Conservation (phyloP, 2,888 invertebrate genomes). For the Meandrusa payeni region DNA sequence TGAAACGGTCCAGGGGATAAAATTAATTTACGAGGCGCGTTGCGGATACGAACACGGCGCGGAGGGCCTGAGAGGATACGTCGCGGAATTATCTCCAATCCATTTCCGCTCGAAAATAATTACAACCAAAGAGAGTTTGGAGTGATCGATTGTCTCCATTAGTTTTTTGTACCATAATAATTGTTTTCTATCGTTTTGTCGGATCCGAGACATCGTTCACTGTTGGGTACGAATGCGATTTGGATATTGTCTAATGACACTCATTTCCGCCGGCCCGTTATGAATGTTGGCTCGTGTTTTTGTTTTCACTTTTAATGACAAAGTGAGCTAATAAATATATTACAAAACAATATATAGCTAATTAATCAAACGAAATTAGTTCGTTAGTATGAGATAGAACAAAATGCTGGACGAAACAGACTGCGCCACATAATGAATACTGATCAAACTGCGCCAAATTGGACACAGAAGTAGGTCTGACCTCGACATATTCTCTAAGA, state of each 20-base stretch:
- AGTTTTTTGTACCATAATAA: constrained; percentile 49
- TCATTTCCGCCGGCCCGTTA: constrained; percentile 43
- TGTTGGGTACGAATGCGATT: constrained; percentile 40
- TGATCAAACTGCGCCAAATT: neutral
- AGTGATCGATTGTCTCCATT: constrained; percentile 52
- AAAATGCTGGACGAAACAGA: neutral
- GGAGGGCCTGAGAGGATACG: constrained; percentile 43
- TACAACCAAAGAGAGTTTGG: constrained; percentile 37
- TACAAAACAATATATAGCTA: neutral
- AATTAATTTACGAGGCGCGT: constrained; percentile 38
- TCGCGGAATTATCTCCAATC: constrained; percentile 53
- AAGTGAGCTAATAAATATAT: constrained; percentile 7
- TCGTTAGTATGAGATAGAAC: neutral
- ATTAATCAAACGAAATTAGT: neutral
- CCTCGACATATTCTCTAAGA: neutral
- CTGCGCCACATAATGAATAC: neutral
- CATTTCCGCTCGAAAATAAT: constrained; percentile 61
- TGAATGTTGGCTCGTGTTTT: constrained; percentile 2
- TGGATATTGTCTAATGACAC: constrained; percentile 44
- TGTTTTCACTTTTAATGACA: constrained; percentile 13
- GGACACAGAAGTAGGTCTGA: neutral
- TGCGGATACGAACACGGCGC: constrained; percentile 35
- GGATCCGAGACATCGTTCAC: constrained; percentile 38
- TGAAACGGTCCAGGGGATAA: constrained; percentile 32
- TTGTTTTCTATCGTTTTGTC: constrained; percentile 37